phyloP scores from a whole-genome alignment of 2,113 vertebrate species.

The Dasyornis broadbenti region DNA sequence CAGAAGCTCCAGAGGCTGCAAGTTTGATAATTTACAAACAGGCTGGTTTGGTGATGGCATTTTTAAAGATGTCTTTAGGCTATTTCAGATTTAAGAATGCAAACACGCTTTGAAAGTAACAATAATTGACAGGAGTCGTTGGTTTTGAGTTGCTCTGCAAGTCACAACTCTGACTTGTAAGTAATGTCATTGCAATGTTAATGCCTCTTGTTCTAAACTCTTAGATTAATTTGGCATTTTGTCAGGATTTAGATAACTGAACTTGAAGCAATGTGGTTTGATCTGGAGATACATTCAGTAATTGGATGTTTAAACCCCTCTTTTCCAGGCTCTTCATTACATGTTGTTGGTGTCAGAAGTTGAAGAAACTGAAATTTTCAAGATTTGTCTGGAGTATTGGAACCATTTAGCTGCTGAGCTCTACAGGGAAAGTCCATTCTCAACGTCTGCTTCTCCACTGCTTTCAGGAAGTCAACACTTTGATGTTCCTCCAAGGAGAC shows the following conservation, averaged over 20 bases:
- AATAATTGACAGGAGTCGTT: neutral
- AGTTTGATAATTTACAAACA: neutral
- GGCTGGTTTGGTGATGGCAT: neutral
- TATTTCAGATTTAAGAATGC: neutral
- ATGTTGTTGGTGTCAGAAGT: slow-evolving; percentile 98
- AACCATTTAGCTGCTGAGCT: slow-evolving; percentile 97
- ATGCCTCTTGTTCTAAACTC: neutral
- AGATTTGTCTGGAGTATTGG: slow-evolving; percentile 99
- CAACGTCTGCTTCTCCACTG: slow-evolving; percentile 90
- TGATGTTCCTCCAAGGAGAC: slow-evolving; percentile 93
- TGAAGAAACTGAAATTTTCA: slow-evolving; percentile 98
- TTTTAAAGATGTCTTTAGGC: neutral
- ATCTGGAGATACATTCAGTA: neutral
- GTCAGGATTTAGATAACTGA: neutral
- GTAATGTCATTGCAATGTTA: neutral
- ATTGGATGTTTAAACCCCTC: neutral
- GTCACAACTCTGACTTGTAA: neutral
- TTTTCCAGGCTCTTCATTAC: slow-evolving; percentile 91
- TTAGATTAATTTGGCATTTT: neutral
- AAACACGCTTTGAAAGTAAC: neutral
- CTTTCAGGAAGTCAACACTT: slow-evolving; percentile 96
- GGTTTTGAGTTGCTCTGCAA: neutral
- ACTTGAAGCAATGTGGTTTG: neutral
- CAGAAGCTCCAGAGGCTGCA: neutral
- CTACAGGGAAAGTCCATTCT: slow-evolving; percentile 95